Evolutionary conservation across 2,797 vertebrate genomes (phyloP), one percentile per base, ranked within the genome.

Genomic region (Tolypeutes matacus): DNA sequence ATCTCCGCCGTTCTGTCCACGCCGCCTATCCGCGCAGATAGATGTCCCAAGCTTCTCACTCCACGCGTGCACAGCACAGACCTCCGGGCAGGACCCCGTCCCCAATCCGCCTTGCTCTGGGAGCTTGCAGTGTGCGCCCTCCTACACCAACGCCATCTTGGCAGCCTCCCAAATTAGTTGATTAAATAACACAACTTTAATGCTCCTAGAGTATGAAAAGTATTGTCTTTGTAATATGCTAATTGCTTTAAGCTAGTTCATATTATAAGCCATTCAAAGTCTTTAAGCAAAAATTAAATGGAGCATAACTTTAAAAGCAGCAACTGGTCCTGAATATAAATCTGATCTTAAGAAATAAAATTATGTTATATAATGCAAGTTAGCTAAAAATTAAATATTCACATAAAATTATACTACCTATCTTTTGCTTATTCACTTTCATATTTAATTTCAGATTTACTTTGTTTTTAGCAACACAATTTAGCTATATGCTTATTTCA

Each of bases 221-320:
- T 31, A 94, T 88, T 92, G 13, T n/a, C 96, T 94, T 75, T 87
- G 86, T 69, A 92, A 86, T 81, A 92, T 67, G 46, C 76, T 94
- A 86, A 56, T 81, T 95, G 77, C 27, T 56, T 92, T 64, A 23
- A 94, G 34, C 25, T 21, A 58, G 11, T 87, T 96, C 42, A 31
- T 70, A 46, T 80, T 80, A 83, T 81, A 92, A 92, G 18, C 14
- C 20, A 87, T 58, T 72, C 31, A 84, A 56, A 93, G 15, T 10
- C 34, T 78, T 92, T 81, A 85, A 90, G 72, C 25, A 93, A 92
- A 94, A 94, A 27, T 10, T 42, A 92, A 93, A 77, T 69, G 56
- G 29, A 56, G 18, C 3, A 21, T 49, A 72, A 62, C 29, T 94
- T 5, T 73, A 91, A 72, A 89, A 92, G 31, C 80, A 77, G 78